Evolutionary conservation across 2,113 vertebrate species (phyloP), one percentile per base, ranked within the genome.

Genomic region (Saiga tatarica): DNA sequence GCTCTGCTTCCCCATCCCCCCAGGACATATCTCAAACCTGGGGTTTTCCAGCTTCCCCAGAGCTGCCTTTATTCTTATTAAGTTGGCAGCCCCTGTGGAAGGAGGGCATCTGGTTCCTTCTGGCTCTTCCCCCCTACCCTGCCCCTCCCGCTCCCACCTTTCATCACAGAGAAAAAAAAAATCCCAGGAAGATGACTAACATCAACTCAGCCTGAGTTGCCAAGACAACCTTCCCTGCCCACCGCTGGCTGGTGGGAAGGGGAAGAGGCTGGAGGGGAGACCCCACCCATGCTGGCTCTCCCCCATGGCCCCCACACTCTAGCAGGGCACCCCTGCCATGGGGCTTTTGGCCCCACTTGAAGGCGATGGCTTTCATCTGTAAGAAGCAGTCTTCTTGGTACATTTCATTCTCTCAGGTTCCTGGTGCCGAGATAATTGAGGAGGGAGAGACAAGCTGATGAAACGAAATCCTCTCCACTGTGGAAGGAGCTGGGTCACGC

Each of bases 181-280:
- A 71, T 88, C 55, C 94, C 28, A 5, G 50, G 26, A 74, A 95
- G 79, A 82, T n/a, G 71, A 42, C 52, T 42, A 74, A 8, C 52
- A 5, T 28, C 50, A 19, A 26, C 92, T 45, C 74, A 82, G 85
- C 59, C 93, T 11, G 7, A 88, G 94, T 97, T 93, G 67, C 97
- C 97, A 96, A 86, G 97, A 94, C 87, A 97, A 87, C 95, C 23
- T 81, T 45, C 52, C 50, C 93, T 28, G 36, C 57, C 87, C 45
- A 28, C n/a, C 3, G 2, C 6, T 13, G 28, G 83, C 23, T 2
- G 79, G 17, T 15, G 36, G 76, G 39, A 25, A 78, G 60, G 39
- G 39, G 15, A 23, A 36, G 89, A n/a, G 71, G 57, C 88, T 25
- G 39, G 33, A 85, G 19, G 82, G 76, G 36, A 16, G 36, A 55